These are phyloP conservation scores for Spongia lamella DNA, from an alignment of 37 sponge, comb jelly and placozoan species.

Conservation along the genomic window DNA sequence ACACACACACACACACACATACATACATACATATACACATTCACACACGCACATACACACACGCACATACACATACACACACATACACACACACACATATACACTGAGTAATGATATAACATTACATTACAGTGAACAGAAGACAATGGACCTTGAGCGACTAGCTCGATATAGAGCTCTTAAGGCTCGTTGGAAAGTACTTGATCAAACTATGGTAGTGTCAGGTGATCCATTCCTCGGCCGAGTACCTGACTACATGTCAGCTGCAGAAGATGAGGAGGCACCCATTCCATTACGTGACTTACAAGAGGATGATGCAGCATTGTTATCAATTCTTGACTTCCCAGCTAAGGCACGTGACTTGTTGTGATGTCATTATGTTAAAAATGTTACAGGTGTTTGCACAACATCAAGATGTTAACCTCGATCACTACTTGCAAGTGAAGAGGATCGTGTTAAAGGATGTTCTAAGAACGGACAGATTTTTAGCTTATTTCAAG, in stretches of 20 bases:
- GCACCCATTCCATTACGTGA: not conserved
- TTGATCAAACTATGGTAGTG: conserved; percentile 38
- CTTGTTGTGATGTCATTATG: too few relatives aligned
- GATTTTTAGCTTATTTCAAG: conserved; percentile 72
- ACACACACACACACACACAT: conserved; percentile 47
- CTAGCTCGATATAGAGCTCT: conserved; percentile 58
- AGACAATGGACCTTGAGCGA: conserved; percentile 70
- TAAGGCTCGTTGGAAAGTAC: conserved; percentile 56
- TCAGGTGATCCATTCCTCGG: conserved; percentile 29
- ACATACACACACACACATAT: conserved; percentile 21
- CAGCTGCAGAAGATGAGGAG: conserved; percentile 28
- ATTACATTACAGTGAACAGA: conserved; percentile 56
- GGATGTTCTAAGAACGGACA: conserved; percentile 84
- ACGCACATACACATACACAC: conserved; percentile 34
- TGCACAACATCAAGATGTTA: conserved; percentile 63
- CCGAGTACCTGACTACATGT: conserved; percentile 40
- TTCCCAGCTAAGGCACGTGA: conserved; percentile 32
- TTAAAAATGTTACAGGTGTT: conserved; percentile 41
- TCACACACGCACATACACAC: conserved; percentile 30
- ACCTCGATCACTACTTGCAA: conserved; percentile 54
- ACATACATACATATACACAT: conserved; percentile 11
- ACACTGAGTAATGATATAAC: not conserved
- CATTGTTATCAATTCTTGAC: conserved; percentile 44
- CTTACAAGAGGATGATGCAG: conserved; percentile 26
- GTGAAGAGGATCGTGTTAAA: conserved; percentile 76